Conservation (phyloP, 64 coral and sea anemone genomes). For the Montipora cactus region DNA sequence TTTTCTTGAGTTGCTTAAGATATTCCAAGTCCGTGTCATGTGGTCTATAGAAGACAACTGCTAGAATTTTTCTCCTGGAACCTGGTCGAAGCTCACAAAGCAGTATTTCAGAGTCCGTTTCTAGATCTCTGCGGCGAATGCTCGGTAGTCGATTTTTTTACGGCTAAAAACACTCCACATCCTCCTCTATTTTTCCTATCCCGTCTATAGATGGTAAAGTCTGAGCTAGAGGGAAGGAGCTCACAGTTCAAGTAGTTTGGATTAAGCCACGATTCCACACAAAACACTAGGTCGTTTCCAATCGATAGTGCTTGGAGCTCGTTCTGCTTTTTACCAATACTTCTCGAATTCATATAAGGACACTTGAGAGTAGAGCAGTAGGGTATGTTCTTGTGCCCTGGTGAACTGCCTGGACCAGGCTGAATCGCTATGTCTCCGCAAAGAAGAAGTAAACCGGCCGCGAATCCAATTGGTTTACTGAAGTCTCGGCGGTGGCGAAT, state of each 20-base stretch:
- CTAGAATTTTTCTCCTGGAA: slow-evolving; percentile 28
- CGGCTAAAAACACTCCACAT: slow-evolving; percentile 38
- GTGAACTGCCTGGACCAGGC: no score
- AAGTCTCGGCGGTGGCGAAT: no score
- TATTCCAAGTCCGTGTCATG: slow-evolving; percentile 30
- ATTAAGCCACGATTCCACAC: slow-evolving; percentile 54
- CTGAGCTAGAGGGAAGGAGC: slow-evolving; percentile 20
- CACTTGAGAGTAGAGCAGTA: no score
- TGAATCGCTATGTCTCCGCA: no score
- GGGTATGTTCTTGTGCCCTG: no score
- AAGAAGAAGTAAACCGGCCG: no score
- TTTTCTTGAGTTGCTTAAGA: slow-evolving; percentile 56
- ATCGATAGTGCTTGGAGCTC: slow-evolving; percentile 37
- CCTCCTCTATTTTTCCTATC: not conserved
- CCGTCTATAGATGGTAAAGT: slow-evolving; percentile 45
- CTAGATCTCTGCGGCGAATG: slow-evolving; percentile 18
- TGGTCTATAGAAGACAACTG: slow-evolving; percentile 54
- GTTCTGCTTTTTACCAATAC: not conserved
- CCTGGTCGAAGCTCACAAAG: slow-evolving; percentile 37
- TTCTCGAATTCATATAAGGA: not conserved
- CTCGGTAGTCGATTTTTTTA: slow-evolving; percentile 27
- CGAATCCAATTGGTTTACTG: no score
- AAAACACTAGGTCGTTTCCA: slow-evolving; percentile 19
- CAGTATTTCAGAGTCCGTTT: slow-evolving; percentile 36
- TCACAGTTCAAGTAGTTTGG: slow-evolving; percentile 21